Evolutionary conservation across 2,888 invertebrate genomes (phyloP).

Genomic region (Elysia crispata): DNA sequence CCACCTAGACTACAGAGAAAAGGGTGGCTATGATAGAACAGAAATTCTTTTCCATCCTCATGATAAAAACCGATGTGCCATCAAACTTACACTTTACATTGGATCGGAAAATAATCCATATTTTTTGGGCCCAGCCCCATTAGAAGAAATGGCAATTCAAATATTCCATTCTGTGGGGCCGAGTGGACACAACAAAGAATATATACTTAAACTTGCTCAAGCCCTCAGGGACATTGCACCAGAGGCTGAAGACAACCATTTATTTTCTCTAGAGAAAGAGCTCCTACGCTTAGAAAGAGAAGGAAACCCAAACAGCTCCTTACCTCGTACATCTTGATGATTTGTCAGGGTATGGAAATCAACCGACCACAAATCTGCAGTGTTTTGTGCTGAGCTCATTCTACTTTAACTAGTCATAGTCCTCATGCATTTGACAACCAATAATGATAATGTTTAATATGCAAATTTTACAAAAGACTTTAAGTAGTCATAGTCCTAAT

Average conservation of each 20-base stretch:
- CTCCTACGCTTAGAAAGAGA: constrained; percentile 73
- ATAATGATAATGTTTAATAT: no score
- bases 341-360: no score
- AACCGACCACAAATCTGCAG: no score
- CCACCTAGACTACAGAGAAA: constrained; percentile 93
- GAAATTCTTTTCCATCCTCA: constrained; percentile 85
- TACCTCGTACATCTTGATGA: no score
- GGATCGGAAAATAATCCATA: constrained; percentile 89
- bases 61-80: constrained; percentile 77
- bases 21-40: constrained; percentile 91
- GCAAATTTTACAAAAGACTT: no score
- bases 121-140: constrained; percentile 86
- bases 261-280: constrained; percentile 85
- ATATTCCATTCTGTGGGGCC: constrained; percentile 85
- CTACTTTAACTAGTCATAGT: no score
- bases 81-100: constrained; percentile 88
- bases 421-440: no score
- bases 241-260: constrained; percentile 85
- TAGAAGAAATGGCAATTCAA: constrained; percentile 88
- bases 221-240: constrained; percentile 87
- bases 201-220: constrained; percentile 89
- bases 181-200: constrained; percentile 94
- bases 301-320: not conserved
- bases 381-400: no score
- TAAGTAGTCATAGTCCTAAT: no score